A percentile compares a stretch with the other conserved stretches of the same genome.
phyloP scores from a whole-genome alignment of 2,888 invertebrate species.

The Drosophila meridiana region DNA sequence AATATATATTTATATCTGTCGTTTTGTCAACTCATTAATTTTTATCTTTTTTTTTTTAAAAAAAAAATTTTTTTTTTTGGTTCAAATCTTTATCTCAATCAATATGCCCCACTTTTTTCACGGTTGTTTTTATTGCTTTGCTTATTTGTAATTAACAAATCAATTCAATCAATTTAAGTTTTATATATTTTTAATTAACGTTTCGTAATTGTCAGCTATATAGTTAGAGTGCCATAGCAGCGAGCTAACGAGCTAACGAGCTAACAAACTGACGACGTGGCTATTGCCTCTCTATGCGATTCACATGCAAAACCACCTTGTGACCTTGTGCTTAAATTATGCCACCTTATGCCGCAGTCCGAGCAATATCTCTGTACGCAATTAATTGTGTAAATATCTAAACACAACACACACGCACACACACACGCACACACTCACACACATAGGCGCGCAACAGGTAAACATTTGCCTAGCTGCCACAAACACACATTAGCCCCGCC shows the following conservation, averaged over 20 bases:
- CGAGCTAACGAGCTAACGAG: constrained; percentile 12
- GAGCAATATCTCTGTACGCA: constrained; percentile 34
- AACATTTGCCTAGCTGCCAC: constrained; percentile 42
- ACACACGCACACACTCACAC: constrained; percentile 23
- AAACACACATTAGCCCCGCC: constrained; percentile 12
- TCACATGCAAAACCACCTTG: constrained; percentile 16
- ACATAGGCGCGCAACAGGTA: constrained; percentile 21
- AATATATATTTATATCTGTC: too few relatives aligned
- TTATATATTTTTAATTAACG: constrained; percentile 8
- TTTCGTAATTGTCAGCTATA: constrained; percentile 16
- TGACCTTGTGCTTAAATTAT: constrained; percentile 60
- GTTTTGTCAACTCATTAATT: too few relatives aligned
- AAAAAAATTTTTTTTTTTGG: background rate
- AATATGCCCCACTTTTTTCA: background rate
- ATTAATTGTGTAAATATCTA: constrained; percentile 75
- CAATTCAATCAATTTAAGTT: constrained; percentile 22
- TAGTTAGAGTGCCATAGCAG: constrained; percentile 15
- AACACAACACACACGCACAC: constrained; percentile 48
- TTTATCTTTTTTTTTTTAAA: background rate
- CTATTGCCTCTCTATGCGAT: background rate
- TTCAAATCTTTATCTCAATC: background rate
- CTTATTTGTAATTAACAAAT: constrained; percentile 26
- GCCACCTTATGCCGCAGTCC: constrained; percentile 31
- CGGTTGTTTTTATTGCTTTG: background rate
- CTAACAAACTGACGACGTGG: constrained; percentile 6